These are phyloP conservation scores for Tokudaia muenninki DNA, from an alignment of 2,797 vertebrate species.

Conservation along the genomic window DNA sequence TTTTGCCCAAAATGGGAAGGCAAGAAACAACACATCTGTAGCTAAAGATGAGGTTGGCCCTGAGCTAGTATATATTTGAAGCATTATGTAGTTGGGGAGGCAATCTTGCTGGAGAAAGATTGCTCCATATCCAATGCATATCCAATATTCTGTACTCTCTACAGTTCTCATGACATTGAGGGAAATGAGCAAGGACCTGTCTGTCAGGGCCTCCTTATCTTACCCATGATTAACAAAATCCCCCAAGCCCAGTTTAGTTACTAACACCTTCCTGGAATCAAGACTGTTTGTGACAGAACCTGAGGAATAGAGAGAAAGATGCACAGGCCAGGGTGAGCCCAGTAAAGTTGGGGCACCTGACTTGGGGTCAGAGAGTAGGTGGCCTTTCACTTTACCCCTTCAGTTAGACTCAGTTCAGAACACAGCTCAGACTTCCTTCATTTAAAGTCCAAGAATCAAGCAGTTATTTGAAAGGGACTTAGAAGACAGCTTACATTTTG, in stretches of 20 bases:
- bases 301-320: neutral
- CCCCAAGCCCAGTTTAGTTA: neutral
- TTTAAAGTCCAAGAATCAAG: neutral
- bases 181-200: fast-evolving
- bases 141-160: neutral
- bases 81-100: fast-evolving
- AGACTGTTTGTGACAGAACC: fast-evolving
- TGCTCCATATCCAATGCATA: too few species aligned
- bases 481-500: neutral
- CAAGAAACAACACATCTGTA: neutral
- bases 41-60: neutral
- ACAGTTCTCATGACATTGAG: too few species aligned
- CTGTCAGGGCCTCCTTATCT: neutral
- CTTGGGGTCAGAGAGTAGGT: fast-evolving
- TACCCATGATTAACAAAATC: neutral
- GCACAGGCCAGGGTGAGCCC: neutral
- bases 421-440: neutral
- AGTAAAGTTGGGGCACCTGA: neutral
- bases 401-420: neutral
- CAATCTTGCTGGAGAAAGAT: neutral
- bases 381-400: neutral
- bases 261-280: neutral
- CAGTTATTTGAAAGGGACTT: neutral
- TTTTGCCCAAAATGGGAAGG: neutral
- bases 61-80: too few species aligned